Evolutionary conservation across 2,888 invertebrate genomes (phyloP).

Genomic region (Creontiades dilutus): DNA sequence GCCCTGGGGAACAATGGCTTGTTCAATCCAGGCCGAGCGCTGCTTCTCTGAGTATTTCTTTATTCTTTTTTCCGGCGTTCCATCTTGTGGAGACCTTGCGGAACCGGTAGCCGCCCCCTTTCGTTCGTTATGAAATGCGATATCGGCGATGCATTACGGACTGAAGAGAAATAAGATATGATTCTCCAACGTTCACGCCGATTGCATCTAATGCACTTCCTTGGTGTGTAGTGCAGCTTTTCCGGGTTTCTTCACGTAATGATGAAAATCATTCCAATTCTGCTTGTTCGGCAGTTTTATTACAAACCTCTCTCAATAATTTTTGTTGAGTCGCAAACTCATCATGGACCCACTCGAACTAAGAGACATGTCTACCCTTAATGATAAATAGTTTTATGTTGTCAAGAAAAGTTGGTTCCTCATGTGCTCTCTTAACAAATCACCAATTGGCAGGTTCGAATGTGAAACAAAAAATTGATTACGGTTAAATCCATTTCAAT

Average conservation of each 20-base stretch:
- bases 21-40: not conserved
- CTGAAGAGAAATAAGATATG: not conserved
- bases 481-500: no score
- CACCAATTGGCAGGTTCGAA: no score
- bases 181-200: conserved; percentile 7
- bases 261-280: not conserved
- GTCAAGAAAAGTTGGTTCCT: no score
- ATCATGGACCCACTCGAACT: no score
- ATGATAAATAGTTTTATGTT: no score
- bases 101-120: conserved; percentile 37
- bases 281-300: not conserved
- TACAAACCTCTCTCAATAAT: not conserved
- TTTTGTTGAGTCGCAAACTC: no score
- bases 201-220: not conserved
- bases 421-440: no score
- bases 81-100: not conserved
- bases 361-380: no score
- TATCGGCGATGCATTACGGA: conserved; percentile 4
- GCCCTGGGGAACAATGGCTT: conserved; percentile 50
- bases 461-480: no score
- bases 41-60: not conserved
- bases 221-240: not conserved
- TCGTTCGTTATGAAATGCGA: conserved; percentile 22
- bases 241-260: not conserved
- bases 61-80: not conserved